Conservation (phyloP, 1,140 invertebrate genomes). For the Helicoverpa armigera region DNA sequence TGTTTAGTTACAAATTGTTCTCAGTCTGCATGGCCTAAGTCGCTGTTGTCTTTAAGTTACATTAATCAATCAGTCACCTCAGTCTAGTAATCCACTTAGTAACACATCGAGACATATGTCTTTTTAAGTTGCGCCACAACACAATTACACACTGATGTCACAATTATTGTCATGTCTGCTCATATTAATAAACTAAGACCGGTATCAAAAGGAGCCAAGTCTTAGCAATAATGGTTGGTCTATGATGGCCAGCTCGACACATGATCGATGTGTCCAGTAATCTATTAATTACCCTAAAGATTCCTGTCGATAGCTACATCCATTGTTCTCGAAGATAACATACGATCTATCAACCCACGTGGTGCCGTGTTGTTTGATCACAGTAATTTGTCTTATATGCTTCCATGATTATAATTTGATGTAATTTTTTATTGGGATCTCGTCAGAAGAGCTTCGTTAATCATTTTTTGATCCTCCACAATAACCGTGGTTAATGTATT, state of each 20-base stretch:
- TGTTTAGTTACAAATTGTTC: background rate
- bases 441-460: constrained; percentile 41
- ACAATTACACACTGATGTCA: constrained; percentile 10
- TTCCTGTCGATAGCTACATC: constrained; percentile 72
- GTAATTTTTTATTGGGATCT: constrained; percentile 49
- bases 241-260: constrained; percentile 49
- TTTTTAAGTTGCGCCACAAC: background rate
- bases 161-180: constrained; percentile 27
- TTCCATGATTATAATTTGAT: constrained; percentile 65
- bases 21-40: too few relatives aligned
- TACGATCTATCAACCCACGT: constrained; percentile 78
- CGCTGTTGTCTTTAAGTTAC: too few relatives aligned
- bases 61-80: background rate
- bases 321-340: constrained; percentile 74
- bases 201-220: constrained; percentile 26
- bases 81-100: constrained; percentile 2
- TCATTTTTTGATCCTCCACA: constrained; percentile 35
- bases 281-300: constrained; percentile 81
- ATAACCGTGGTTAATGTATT: constrained; percentile 32
- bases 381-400: constrained; percentile 78
- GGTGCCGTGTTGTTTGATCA: constrained; percentile 74
- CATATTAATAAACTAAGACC: constrained; percentile 19
- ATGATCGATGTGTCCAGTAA: constrained; percentile 75
- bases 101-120: background rate
- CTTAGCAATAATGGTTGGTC: constrained; percentile 24